Percentiles rank a stretch among this genome's conserved stretches.
Evolutionary conservation across 2,797 vertebrate species (phyloP).

Genomic region (Aphelocoma californica): DNA sequence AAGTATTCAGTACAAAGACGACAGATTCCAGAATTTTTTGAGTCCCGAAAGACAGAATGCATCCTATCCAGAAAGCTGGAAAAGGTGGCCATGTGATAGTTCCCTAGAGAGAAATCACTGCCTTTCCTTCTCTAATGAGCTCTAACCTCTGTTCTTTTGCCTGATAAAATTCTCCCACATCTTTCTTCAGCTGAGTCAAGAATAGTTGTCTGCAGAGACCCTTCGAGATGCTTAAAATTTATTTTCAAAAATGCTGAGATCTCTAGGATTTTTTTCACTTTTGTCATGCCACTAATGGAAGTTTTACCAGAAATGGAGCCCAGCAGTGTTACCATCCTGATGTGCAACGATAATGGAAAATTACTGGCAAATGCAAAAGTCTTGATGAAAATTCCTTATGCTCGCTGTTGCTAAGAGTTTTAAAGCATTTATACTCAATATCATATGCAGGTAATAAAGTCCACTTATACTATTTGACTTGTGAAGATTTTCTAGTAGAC

Average conservation of each 20-base stretch:
- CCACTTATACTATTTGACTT: not conserved
- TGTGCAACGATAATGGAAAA: not conserved
- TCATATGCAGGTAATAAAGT: not conserved
- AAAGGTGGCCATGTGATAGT: not conserved
- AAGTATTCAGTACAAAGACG: not conserved
- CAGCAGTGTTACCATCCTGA: not conserved
- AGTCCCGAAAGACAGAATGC: not conserved
- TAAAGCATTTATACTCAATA: not conserved
- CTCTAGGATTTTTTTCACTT: not conserved
- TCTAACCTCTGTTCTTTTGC: not conserved
- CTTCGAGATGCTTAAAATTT: not conserved
- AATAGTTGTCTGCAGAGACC: not conserved
- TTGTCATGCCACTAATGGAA: not conserved
- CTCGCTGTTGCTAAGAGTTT: not conserved
- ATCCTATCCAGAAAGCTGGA: not conserved
- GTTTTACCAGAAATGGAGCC: not conserved
- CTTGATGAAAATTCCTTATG: not conserved
- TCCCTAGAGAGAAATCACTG: not conserved
- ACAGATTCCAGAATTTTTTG: not conserved
- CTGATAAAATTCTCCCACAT: not conserved
- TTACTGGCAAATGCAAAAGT: not conserved
- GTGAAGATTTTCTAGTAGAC: not conserved
- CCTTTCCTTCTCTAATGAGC: not conserved
- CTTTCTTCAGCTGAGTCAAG: not conserved
- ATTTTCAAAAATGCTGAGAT: not conserved